Base-by-base conservation (phyloP, 2,888 invertebrate species). In the Apamea monoglypha region DNA sequence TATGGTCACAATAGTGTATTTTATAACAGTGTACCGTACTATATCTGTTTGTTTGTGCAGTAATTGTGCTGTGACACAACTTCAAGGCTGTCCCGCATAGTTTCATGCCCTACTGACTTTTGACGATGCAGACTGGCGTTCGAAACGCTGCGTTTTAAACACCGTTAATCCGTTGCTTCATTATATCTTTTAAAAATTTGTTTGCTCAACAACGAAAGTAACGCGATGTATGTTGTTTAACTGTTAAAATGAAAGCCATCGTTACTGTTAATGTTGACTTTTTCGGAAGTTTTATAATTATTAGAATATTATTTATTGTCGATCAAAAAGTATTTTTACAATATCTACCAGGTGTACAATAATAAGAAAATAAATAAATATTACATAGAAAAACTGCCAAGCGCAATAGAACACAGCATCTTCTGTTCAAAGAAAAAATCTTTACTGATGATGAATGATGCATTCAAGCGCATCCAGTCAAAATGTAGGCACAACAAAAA, bases 31-130 rank as follows among this genome's bases (percentile, higher is more conserved):
- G 74, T 79, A 76, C 16, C 50, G 77, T 53, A 47, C 73, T 66
- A n/a, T 81, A 74, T 79, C 66, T 78, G 63, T 80, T 81, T 81
- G 80, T 78, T 76, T 72, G 80, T 67, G 47, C 74, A 67, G 80
- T 81, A 83, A 87, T 82, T 86, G 87, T 86, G 71, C 86, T 84
- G 82, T 82, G 87, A 87, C 86, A 87, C 72, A 82, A 83, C 74
- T 67, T 68, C 82, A 88, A 88, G 89, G 89, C 32, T 66, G 81
- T 64, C 25, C 32, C 76, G 73, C 81, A 84, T 85, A 83, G 88
- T 84, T 87, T 85, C 80, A 87, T 87, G 87, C 82, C 81, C 84
- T 80, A 82, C 69, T 87, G 86, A 84, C 68, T 85, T 69, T 76
- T 53, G 67, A 3, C 47, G 18, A n/a, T 50, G 69, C 64, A 78